A percentile compares a stretch with the other conserved stretches of the same genome.
Conservation (phyloP, 2,797 vertebrate genomes). For the Dallia pectoralis region DNA sequence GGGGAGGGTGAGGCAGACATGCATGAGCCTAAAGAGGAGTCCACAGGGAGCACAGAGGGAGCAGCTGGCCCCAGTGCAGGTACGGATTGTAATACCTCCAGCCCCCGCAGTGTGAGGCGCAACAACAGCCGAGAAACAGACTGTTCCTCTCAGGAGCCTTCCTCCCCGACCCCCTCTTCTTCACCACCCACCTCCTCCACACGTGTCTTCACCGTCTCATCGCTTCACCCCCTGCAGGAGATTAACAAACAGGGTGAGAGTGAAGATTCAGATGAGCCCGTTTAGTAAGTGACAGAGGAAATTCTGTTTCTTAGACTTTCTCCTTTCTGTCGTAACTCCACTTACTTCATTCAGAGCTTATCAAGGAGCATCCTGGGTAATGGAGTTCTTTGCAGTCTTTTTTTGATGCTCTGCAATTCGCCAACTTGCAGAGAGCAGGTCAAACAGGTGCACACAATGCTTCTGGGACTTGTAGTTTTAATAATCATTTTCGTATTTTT, state of each 20-base stretch:
- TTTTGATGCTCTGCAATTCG: slow-evolving; percentile 36
- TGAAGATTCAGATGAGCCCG: slow-evolving; percentile 73
- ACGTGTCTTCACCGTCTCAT: slow-evolving; percentile 64
- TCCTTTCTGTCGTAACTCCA: slow-evolving; percentile 24
- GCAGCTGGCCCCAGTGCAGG: slow-evolving; percentile 28
- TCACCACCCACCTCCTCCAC: slow-evolving; percentile 36
- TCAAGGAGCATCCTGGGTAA: slow-evolving; percentile 35
- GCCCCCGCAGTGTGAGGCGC: slow-evolving; percentile 34
- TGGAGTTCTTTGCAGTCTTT: slow-evolving; percentile 26
- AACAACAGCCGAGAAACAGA: slow-evolving; percentile 34
- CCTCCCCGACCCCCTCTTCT: slow-evolving; percentile 40
- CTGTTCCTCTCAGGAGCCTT: slow-evolving; percentile 38
- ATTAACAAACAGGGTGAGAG: slow-evolving; percentile 49
- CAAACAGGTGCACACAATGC: slow-evolving; percentile 38
- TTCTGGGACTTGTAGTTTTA: slow-evolving; percentile 52
- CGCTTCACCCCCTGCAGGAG: slow-evolving; percentile 59
- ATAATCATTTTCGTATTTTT: not conserved
- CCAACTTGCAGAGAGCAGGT: slow-evolving; percentile 48
- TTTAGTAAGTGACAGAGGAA: slow-evolving; percentile 52
- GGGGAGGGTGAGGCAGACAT: not conserved
- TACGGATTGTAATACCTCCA: slow-evolving; percentile 43
- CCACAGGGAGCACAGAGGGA: slow-evolving; percentile 29
- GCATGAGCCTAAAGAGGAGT: slow-evolving; percentile 43
- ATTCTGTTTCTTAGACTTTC: slow-evolving; percentile 35
- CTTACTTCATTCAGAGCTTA: slow-evolving; percentile 27